Conservation (phyloP, 2,113 vertebrate species). For the Macquaria australasica region DNA sequence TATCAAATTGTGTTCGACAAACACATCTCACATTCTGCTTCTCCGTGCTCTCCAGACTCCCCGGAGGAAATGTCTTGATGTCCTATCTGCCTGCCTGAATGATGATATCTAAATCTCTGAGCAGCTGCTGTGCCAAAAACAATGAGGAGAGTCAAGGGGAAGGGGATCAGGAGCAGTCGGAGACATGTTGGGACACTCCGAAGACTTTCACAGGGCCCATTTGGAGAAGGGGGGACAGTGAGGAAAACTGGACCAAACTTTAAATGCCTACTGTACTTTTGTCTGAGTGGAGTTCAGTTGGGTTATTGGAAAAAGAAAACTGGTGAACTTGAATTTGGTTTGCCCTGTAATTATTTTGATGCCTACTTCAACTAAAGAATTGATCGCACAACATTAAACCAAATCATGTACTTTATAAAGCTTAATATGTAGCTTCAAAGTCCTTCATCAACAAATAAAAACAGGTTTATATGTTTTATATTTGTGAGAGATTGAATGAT, state of each 20-base stretch:
- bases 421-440: neutral
- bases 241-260: slow-evolving; percentile 14
- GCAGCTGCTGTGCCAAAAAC: slow-evolving; percentile 81
- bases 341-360: neutral
- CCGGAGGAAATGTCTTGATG: slow-evolving; percentile 76
- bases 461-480: neutral
- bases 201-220: slow-evolving; percentile 32
- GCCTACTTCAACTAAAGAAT: neutral
- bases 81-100: slow-evolving; percentile 81
- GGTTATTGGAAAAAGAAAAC: neutral
- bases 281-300: neutral
- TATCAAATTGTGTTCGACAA: slow-evolving; percentile 74
- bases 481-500: neutral
- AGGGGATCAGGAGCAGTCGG: slow-evolving; percentile 54
- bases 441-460: neutral
- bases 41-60: slow-evolving; percentile 61
- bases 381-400: neutral
- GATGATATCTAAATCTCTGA: slow-evolving; percentile 83
- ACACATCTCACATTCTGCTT: slow-evolving; percentile 66
- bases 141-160: slow-evolving; percentile 65
- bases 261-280: slow-evolving; percentile 8
- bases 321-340: neutral
- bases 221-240: neutral
- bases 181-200: slow-evolving; percentile 50
- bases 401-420: neutral